phyloP scores from a whole-genome alignment of 2,888 invertebrate species.

The Crocallis elinguaria region DNA sequence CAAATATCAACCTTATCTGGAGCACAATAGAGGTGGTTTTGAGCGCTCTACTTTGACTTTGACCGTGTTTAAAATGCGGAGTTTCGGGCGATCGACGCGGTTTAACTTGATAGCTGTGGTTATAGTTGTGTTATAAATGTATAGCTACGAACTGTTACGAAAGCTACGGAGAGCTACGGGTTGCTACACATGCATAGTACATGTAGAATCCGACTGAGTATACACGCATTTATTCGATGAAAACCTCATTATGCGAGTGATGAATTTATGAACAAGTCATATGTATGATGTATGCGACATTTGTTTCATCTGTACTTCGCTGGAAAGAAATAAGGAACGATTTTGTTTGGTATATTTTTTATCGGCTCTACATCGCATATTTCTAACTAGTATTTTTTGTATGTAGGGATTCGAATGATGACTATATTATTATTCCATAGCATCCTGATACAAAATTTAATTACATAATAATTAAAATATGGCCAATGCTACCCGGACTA shows the following conservation, averaged over 20 bases:
- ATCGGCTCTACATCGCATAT: too few species aligned
- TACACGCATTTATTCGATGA: background rate
- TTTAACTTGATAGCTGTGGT: slow-evolving; percentile 20
- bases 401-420: too few species aligned
- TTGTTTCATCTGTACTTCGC: background rate
- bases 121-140: background rate
- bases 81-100: slow-evolving; percentile 26
- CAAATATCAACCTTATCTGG: slow-evolving; percentile 30
- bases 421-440: too few species aligned
- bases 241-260: background rate
- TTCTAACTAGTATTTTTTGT: too few species aligned
- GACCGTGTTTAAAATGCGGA: slow-evolving; percentile 12
- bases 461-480: too few species aligned
- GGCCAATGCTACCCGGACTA: too few species aligned
- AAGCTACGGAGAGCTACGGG: background rate
- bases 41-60: background rate
- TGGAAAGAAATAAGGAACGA: background rate
- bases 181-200: background rate
- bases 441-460: too few species aligned
- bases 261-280: background rate
- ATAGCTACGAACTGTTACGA: background rate
- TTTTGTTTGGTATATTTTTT: too few species aligned
- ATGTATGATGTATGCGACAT: background rate
- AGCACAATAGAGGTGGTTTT: slow-evolving; percentile 15
- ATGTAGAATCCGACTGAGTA: background rate